Conservation (phyloP, 2,113 vertebrate genomes). For the Ceuthmochares aereus region DNA sequence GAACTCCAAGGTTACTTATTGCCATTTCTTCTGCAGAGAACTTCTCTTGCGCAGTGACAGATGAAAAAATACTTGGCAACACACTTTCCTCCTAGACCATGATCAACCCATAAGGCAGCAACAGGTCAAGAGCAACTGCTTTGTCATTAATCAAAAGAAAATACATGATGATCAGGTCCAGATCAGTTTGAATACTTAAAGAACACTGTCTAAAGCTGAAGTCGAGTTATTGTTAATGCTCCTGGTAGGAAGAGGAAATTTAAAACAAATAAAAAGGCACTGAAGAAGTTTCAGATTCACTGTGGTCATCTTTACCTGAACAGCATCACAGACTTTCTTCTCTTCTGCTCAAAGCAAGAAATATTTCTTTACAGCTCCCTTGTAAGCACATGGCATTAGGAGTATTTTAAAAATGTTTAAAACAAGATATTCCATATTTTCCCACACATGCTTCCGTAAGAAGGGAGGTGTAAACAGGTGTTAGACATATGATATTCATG, state of each 20-base stretch:
- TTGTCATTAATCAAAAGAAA: not conserved
- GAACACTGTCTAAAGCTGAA: not conserved
- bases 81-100: not conserved
- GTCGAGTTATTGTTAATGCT: not conserved
- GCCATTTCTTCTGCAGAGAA: not conserved
- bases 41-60: not conserved
- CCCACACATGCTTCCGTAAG: not conserved
- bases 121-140: not conserved
- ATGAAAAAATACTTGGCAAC: not conserved
- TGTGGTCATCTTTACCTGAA: not conserved
- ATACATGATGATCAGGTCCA: not conserved
- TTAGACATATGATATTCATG: not conserved
- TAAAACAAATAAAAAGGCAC: not conserved
- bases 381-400: not conserved
- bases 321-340: not conserved
- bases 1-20: not conserved
- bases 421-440: not conserved
- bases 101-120: not conserved
- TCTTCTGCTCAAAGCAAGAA: not conserved
- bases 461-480: conserved; percentile 3
- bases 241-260: not conserved
- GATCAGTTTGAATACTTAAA: not conserved
- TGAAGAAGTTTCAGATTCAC: not conserved
- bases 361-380: not conserved
- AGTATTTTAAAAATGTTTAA: not conserved